Evolutionary conservation across 2,797 vertebrate species (phyloP).

Genomic region (Tiaroga cobitis): DNA sequence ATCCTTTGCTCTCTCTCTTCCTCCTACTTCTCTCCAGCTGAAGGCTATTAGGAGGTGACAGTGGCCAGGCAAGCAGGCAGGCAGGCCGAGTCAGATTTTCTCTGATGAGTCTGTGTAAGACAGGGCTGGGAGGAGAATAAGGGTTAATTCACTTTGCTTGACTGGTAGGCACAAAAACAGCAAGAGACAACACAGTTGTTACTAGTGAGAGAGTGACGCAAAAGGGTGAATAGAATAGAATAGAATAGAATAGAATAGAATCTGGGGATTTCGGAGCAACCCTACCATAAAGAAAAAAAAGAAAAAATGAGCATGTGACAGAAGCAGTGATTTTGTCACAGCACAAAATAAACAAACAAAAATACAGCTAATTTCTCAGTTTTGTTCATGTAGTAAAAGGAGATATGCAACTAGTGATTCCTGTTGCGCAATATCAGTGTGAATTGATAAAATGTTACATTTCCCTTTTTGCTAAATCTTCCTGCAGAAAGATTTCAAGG

Average conservation of each 20-base stretch:
- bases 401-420: neutral
- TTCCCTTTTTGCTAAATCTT: neutral
- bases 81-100: slow-evolving; percentile 12
- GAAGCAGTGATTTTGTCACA: neutral
- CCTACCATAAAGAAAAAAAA: neutral
- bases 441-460: neutral
- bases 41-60: slow-evolving; percentile 68
- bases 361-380: neutral
- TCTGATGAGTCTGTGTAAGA: slow-evolving; percentile 28
- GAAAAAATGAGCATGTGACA: slow-evolving; percentile 6
- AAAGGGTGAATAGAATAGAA: neutral
- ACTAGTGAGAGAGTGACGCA: neutral
- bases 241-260: neutral
- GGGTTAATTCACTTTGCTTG: slow-evolving; percentile 45
- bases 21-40: slow-evolving; percentile 70
- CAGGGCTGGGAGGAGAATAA: slow-evolving; percentile 44
- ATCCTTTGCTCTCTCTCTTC: slow-evolving; percentile 44
- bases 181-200: slow-evolving; percentile 29
- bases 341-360: neutral
- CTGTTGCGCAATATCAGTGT: neutral
- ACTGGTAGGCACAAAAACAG: slow-evolving; percentile 44
- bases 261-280: neutral
- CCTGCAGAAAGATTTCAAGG: neutral
- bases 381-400: neutral
- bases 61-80: slow-evolving; percentile 63